A percentile compares a stretch with the other conserved stretches of the same genome.
These are phyloP conservation scores for Romanogobio albipinnatus DNA, from an alignment of 2,113 vertebrate species.

Conservation along the genomic window DNA sequence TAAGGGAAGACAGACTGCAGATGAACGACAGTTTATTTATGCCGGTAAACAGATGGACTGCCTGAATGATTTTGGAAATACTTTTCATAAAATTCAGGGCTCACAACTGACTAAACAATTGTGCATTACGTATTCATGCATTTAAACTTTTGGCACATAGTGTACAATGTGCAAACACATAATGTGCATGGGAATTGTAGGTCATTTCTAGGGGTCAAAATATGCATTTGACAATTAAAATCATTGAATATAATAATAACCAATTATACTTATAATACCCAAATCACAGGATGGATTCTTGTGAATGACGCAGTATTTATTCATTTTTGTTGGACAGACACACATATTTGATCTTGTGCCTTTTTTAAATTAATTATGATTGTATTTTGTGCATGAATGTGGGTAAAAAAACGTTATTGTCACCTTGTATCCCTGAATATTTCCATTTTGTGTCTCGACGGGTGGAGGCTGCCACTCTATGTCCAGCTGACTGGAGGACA, in stretches of 20 bases:
- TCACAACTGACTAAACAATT: conserved; percentile 6
- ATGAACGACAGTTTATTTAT: conserved; percentile 32
- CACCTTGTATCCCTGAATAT: conserved; percentile 98
- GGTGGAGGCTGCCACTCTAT: conserved; percentile 92
- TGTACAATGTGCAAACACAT: neutral
- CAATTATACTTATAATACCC: neutral
- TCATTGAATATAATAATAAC: neutral
- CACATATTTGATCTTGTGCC: neutral
- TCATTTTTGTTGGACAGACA: neutral
- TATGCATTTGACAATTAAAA: conserved; percentile 21
- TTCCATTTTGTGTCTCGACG: conserved; percentile 90
- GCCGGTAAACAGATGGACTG: conserved; percentile 30
- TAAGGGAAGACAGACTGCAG: conserved; percentile 28
- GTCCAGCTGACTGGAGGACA: conserved; percentile 88
- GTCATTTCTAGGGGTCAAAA: neutral
- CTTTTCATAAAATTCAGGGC: conserved; percentile 13
- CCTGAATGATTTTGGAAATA: conserved; percentile 33
- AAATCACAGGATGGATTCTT: neutral
- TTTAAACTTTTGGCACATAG: neutral
- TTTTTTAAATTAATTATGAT: neutral
- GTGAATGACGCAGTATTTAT: neutral
- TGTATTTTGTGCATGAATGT: conserved; percentile 29
- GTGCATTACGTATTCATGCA: neutral
- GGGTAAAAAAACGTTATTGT: conserved; percentile 36
- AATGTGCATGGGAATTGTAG: neutral